Evolutionary conservation across 2,888 invertebrate genomes (phyloP), one percentile per base, ranked within the genome.

Genomic region (Andrena praecox): DNA sequence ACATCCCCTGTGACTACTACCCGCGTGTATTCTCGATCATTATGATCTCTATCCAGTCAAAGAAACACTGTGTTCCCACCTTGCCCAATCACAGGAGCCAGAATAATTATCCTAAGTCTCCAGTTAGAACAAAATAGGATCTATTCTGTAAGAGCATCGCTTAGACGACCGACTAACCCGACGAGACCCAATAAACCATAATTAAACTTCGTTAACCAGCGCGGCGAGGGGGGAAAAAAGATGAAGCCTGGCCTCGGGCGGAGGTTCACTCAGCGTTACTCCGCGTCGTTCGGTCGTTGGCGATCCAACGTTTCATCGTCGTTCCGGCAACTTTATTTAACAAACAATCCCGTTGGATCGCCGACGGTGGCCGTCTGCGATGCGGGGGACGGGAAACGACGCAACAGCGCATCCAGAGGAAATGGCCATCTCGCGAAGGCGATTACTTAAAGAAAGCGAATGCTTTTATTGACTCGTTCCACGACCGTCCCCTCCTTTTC

Each of bases 391-490:
- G 27, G 29, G 50, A 12, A 71, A 77, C 42, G 60, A 10, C 24
- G 52, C 12, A 20, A 29, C n/a, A 33, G 16, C n/a, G 63, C 68
- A 52, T 54, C 68, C 70, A 42, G 50, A 63, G 66, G 75, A 77
- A 64, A 85, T 50, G 74, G 35, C 5, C 63, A 81, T 81, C 84
- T 64, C 72, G 69, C 59, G 73, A 63, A 70, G 33, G 52, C 70
- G 66, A 77, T 87, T 80, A 77, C 80, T 86, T 76, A 73, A 87
- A 82, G 81, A 73, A 60, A 78, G 69, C 56, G 72, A 82, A 74
- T 70, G 74, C 73, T 85, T 82, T 87, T 85, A 86, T 87, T 85
- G 77, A 77, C 85, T 86, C 80, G 84, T 84, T 77, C 68, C 72
- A 52, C 70, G 68, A 75, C n/a, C 64, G 62, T 60, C 68, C 64